A percentile compares a stretch with the other conserved stretches of the same genome.
phyloP scores from a whole-genome alignment of 1,140 invertebrate genomes.

The Anastrepha obliqua region DNA sequence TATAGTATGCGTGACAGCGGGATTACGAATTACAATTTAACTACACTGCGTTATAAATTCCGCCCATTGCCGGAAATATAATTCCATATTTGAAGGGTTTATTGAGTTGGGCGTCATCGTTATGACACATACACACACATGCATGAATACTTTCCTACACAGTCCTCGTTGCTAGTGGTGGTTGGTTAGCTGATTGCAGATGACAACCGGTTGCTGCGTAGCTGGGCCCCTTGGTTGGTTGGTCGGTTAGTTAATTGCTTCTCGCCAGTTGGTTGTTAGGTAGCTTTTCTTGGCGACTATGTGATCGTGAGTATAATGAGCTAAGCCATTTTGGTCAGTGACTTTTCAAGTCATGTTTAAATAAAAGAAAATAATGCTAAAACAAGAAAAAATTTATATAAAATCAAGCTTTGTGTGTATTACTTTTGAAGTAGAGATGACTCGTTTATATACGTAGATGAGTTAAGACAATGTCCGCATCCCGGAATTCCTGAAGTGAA shows the following conservation, averaged over 20 bases:
- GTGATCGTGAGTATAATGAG: background rate
- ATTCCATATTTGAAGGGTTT: slow-evolving; percentile 56
- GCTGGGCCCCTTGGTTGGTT: background rate
- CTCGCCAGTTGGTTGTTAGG: slow-evolving; percentile 26
- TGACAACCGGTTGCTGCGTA: background rate
- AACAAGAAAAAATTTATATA: background rate
- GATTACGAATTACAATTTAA: slow-evolving; percentile 49
- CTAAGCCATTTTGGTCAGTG: background rate
- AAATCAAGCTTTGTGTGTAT: too few species aligned
- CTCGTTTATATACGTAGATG: too few species aligned
- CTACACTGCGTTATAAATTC: slow-evolving; percentile 33
- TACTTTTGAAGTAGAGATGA: too few species aligned
- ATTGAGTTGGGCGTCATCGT: slow-evolving; percentile 15
- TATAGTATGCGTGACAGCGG: background rate
- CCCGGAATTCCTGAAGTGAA: too few species aligned
- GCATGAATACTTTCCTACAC: background rate
- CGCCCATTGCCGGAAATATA: slow-evolving; percentile 57
- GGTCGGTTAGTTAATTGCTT: slow-evolving; percentile 4
- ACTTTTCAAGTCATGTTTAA: background rate
- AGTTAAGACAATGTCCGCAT: too few species aligned
- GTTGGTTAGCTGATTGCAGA: slow-evolving; percentile 11
- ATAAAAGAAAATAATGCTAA: background rate
- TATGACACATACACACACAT: background rate
- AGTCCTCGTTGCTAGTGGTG: background rate
- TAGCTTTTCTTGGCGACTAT: background rate